phyloP scores from a whole-genome alignment of 2,797 vertebrate genomes.

The Sebastes jordani region DNA sequence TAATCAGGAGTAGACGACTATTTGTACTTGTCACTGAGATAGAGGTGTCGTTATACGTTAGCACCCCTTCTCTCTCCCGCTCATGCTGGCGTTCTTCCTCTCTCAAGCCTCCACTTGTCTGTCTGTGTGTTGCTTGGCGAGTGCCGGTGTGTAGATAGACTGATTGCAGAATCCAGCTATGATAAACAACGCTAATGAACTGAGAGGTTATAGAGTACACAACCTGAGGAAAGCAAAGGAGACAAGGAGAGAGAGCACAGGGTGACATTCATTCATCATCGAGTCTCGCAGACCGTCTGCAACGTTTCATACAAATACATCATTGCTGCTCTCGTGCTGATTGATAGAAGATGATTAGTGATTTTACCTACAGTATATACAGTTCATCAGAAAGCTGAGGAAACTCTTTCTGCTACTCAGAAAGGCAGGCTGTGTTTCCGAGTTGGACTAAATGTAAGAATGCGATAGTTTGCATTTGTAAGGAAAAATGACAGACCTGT shows the following conservation, averaged over 20 bases:
- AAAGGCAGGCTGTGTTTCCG: background rate
- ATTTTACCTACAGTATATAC: background rate
- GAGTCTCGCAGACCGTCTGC: background rate
- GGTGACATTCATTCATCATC: conserved; percentile 5
- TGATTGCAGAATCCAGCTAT: conserved; percentile 74
- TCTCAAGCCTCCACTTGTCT: conserved; percentile 70
- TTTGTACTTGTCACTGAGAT: conserved; percentile 20
- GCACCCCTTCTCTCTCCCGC: background rate
- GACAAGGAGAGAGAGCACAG: conserved; percentile 25
- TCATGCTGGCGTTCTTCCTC: conserved; percentile 22
- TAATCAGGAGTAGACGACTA: conserved; percentile 3
- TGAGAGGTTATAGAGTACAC: conserved; percentile 72
- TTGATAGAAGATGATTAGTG: background rate
- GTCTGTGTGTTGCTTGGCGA: conserved; percentile 76
- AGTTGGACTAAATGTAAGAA: background rate
- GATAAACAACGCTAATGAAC: conserved; percentile 82
- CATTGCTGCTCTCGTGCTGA: background rate
- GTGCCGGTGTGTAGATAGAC: conserved; percentile 73
- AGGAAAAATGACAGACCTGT: background rate
- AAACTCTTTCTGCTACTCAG: background rate
- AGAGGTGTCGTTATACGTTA: conserved; percentile 24
- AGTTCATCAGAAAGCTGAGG: background rate
- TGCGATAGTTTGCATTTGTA: background rate
- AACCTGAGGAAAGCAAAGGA: conserved; percentile 36
- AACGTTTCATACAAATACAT: conserved; percentile 3